Evolutionary conservation across 2,888 invertebrate species (phyloP).

Genomic region (Heliconius erato): DNA sequence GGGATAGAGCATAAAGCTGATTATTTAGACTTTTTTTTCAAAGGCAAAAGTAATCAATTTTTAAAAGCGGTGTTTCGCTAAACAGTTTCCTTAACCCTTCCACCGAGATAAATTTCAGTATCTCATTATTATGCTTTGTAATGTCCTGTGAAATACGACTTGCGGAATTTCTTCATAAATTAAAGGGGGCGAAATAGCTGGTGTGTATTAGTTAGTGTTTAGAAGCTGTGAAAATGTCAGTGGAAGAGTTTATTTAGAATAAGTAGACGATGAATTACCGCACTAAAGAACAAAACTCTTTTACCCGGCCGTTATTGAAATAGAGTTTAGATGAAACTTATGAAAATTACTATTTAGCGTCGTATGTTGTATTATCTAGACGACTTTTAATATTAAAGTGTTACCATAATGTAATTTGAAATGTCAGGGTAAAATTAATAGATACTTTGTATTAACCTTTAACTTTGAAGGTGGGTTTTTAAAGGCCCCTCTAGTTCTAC

Average conservation of each 20-base stretch:
- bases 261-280: not conserved
- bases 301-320: not conserved
- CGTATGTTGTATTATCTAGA: not conserved
- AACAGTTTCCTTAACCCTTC: constrained; percentile 34
- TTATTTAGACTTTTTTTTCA: too few species aligned
- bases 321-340: not conserved
- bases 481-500: too few species aligned
- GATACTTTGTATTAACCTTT: not conserved
- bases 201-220: constrained; percentile 17
- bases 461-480: too few species aligned
- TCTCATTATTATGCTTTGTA: constrained; percentile 41
- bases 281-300: not conserved
- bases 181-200: constrained; percentile 13
- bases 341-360: not conserved
- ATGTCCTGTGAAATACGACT: constrained; percentile 41
- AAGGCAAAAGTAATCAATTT: not conserved
- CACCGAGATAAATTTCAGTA: constrained; percentile 37
- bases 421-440: too few species aligned
- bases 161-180: constrained; percentile 29
- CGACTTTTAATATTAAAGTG: not conserved
- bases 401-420: not conserved
- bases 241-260: constrained; percentile 1
- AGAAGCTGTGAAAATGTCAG: constrained; percentile 26
- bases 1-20: too few species aligned
- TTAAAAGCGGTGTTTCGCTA: not conserved